Percentiles rank a stretch among this genome's conserved stretches.
phyloP scores from a whole-genome alignment of 1,140 invertebrate species.

The Nephila pilipes region DNA sequence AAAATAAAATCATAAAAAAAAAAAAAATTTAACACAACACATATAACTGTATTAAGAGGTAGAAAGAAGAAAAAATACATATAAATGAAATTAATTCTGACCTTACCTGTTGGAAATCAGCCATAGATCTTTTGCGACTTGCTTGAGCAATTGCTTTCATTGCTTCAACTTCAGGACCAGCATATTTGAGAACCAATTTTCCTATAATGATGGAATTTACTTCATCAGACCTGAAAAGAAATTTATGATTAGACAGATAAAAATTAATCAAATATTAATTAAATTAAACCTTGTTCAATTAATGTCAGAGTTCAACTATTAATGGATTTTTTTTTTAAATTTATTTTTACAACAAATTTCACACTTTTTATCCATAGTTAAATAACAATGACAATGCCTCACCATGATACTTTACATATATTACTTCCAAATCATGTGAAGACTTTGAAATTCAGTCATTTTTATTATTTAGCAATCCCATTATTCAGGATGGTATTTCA shows the following conservation, averaged over 20 bases:
- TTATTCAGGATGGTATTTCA: too few relatives aligned
- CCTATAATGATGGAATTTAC: conserved; percentile 97
- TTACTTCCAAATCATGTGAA: too few relatives aligned
- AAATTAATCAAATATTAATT: neutral
- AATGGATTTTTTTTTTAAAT: too few relatives aligned
- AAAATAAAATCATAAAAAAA: too few relatives aligned
- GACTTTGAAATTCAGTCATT: too few relatives aligned
- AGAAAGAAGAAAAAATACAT: neutral
- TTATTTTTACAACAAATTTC: too few relatives aligned
- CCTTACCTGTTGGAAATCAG: conserved; percentile 90
- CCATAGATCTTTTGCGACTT: conserved; percentile 96
- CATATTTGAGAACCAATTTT: conserved; percentile 98
- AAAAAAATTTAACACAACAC: too few relatives aligned
- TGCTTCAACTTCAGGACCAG: conserved; percentile 96
- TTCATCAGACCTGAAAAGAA: conserved; percentile 89
- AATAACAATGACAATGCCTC: too few relatives aligned
- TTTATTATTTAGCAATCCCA: too few relatives aligned
- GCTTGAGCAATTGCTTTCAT: conserved; percentile 98
- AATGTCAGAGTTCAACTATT: neutral
- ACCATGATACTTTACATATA: too few relatives aligned
- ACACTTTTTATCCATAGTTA: too few relatives aligned
- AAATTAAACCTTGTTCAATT: neutral
- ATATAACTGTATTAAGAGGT: too few relatives aligned
- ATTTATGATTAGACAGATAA: neutral
- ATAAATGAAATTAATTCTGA: neutral